Evolutionary conservation across 1,140 invertebrate genomes (phyloP), one percentile per base, ranked within the genome.

Genomic region (Caerostris extrusa): DNA sequence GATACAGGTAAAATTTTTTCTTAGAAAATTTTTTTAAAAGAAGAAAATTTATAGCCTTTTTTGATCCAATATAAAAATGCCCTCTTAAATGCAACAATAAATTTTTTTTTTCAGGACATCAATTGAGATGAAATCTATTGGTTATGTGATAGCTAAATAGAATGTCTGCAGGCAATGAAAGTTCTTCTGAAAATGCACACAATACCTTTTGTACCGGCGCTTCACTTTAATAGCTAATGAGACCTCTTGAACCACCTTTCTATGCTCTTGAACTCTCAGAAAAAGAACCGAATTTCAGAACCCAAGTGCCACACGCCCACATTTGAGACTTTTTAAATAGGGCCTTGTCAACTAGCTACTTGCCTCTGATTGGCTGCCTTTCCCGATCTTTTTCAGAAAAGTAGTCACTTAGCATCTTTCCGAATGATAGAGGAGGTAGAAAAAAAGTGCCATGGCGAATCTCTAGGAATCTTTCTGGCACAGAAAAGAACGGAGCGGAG

Each of bases 401-500:
- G 71, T 77, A 77, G 71, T 77, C 87, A 71, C 67, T 90, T 88
- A 88, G 61, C 50, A 88, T 88, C 86, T 90, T 87, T 34, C 67
- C 61, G 50, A 90, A 71, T 90, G 87, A 90, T 57, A 53, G 71
- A 77, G 50, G 71, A 77, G 71, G 53, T 12, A 61, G 87, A 56
- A 69, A 69, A 69, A 90, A 90, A 90, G 56, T 53, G 7, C 53
- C 64, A 58, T 64, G 56, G 57, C 87, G 87, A 69, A 90, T 90
- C 53, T 90, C 71, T 17, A 71, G 67, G 67, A 90, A 90, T 90
- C 55, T 90, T 90, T 69, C 71, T 77, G 12, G 50, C 8, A 14
- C 14, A 55, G 10, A 8, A 69, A 90, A 69, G 61, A 71, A 77
- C 8, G 60, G 67, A 67, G 19, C n/a, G 5, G 61, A 53, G 17